Evolutionary conservation across 92 coral and sea anemone genomes (phyloP), one percentile per base, ranked within the genome.

Genomic region (Heliopora coerulea): DNA sequence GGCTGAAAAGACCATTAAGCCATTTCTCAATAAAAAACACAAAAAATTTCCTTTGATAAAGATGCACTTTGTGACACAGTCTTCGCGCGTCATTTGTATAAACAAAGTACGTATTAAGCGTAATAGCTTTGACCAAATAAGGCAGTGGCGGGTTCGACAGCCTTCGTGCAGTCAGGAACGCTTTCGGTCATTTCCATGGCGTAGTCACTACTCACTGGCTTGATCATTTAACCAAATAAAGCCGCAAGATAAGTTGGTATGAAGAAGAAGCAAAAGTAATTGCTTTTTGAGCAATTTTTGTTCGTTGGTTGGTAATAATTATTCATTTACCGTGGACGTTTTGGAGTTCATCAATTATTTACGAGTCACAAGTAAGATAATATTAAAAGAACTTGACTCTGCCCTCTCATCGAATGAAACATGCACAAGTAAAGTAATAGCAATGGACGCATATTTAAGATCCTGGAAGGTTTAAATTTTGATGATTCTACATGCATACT

Each of bases 81-180:
- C 73, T 66, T 66, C 76, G 44, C 76, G 76, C 76, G 76, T 69
- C 76, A 69, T 54, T 66, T 66, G 73, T 50, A 66, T 66, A 49
- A 69, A 69, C 76, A 69, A 69, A 61, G 60, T 69, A 48, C 50
- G 49, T 62, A 69, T 69, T 69, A 69, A 69, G 76, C 49, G 76
- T 69, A 62, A 26, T 18, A 62, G 61, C 76, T 49, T 69, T 69
- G 76, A 69, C 76, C 76, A 69, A 69, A 69, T 69, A 69, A 28
- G 76, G 76, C 60, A 56, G n/a, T 8, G 52, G 52, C 52, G 12
- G 52, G 10, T 15, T 46, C 52, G 52, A n/a, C 15, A n/a, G n/a
- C 52, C 3, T 37, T 37, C 12, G 42, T 37, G 42, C 42, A 37
- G 42, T 37, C 42, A 12, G 6, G n/a, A n/a, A n/a, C n/a, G n/a